Evolutionary conservation across 2,888 invertebrate species (phyloP), one percentile per base, ranked within the genome.

Genomic region (Netelia fuscicornis): DNA sequence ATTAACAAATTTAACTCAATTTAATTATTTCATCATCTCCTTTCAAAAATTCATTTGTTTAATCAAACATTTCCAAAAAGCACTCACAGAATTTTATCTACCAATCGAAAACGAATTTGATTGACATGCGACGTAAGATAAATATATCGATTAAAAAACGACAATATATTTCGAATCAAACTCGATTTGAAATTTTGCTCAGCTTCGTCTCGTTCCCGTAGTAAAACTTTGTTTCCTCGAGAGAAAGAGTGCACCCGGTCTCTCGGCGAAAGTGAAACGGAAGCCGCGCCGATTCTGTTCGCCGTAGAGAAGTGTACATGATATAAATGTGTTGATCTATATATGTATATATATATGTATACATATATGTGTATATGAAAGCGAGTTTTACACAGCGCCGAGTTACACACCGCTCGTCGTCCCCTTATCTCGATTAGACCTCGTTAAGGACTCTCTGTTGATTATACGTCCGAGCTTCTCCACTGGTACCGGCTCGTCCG

Each of bases 391-490:
- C 37, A 64, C 56, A 20, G 52, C 30, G 9, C 42, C 65, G 56
- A 75, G 54, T 30, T 17, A 17, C 17, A 17, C 17, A 17, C 17
- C 17, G 54, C 81, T 77, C 56, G 42, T 79, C 80, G 84, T 78
- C 84, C 81, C 78, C 84, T 81, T 84, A 84, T 84, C 84, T 78
- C 81, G 84, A 84, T 84, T 81, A 78, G 74, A 78, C 74, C 75
- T 84, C 78, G 84, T 84, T 84, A 84, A 84, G 74, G 70, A 78
- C 67, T 77, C 76, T 72, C 65, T 67, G 84, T 84, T 70, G 81
- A 81, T 81, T 78, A 78, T 70, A 20, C 64, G 52, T 70, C 74
- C 68, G 78, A 79, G 76, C 67, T 79, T 86, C 75, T 83, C 83
- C 65, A 58, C 54, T 79, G 60, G 74, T 56, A 70, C 64, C 70